These are phyloP conservation scores for Halichoeres trimaculatus DNA, from an alignment of 2,113 vertebrate species.

Conservation along the genomic window DNA sequence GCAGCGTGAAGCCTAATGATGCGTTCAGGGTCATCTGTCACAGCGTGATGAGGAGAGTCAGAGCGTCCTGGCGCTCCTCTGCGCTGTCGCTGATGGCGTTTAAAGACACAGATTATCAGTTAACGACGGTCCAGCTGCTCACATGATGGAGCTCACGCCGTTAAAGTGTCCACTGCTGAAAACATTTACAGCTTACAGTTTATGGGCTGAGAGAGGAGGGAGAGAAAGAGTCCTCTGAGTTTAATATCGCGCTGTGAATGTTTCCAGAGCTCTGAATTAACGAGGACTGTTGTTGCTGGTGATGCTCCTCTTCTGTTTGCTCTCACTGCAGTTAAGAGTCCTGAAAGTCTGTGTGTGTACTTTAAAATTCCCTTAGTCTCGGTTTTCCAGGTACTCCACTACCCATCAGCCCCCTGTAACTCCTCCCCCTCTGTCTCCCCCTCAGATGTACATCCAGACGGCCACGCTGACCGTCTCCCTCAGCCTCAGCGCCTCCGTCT, in stretches of 20 bases:
- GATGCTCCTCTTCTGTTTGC: no score
- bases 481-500: conserved; percentile 98
- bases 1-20: conserved; percentile 27
- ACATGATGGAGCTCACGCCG: conserved; percentile 6
- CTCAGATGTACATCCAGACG: conserved; percentile 98
- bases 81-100: not conserved
- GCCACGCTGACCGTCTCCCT: conserved; percentile 96
- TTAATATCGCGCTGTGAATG: no score
- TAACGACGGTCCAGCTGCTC: conserved; percentile 25
- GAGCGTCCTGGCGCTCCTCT: not conserved
- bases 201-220: not conserved
- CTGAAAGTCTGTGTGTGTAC: no score
- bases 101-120: conserved; percentile 4
- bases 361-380: no score
- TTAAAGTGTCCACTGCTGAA: not conserved
- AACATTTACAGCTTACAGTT: not conserved
- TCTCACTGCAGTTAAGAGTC: no score
- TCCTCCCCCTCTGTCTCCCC: not conserved
- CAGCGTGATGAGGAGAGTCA: not conserved
- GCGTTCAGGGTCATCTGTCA: conserved; percentile 42
- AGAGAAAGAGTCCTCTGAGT: no score
- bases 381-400: no score
- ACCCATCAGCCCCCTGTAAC: no score
- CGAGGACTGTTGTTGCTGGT: no score
- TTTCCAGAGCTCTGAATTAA: no score